Base-by-base conservation (phyloP, 2,888 invertebrate species). In the Listrodromus nycthemerus region DNA sequence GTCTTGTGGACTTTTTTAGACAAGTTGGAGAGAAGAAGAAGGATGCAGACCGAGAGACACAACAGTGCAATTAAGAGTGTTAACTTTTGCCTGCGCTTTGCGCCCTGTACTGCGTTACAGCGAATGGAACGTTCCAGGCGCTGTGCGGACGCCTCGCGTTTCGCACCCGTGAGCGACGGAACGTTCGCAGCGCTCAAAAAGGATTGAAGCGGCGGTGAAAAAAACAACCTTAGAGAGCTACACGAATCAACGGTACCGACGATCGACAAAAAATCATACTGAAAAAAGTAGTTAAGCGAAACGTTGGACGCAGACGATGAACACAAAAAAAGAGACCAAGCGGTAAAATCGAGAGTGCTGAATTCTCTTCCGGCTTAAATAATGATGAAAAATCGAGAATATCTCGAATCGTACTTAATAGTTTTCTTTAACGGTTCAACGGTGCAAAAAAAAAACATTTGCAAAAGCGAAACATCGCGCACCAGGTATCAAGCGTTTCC, bases 401-500 rank as follows among this genome's bases (percentile, higher is more conserved):
- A 30, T 45, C 30, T 45, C 7, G 63, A 1, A 7, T 16, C 45
- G 27, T 37, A 48, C 27, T 61, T 63, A 10, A 50, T 30, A 30
- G 10, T 3, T 70, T 6, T 27, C 61, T 27, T 61, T 21, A n/a
- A 48, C 37, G 45, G 13, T 45, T 7, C 61, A 30, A 30, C 41
- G 33, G 30, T 21, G 58, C 30, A 45, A 55, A 65, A 41, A 37
- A 41, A 79, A 41, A 61, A n/a, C n/a, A n/a, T 61, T 33, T 16
- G 48, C 58, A 70, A 63, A 69, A 63, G 71, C 27, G 37, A 71
- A 63, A 65, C 52, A 75, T 65, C 50, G 65, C 8, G 63, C 50
- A 75, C 8, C 75, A 16, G 50, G 16, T 41, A 41, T 41, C 41
- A 4, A 75, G 50, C 75, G 65, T 75, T 75, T 65, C 50, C 75